These are phyloP conservation scores for Clitarchus hookeri DNA, from an alignment of 2,888 invertebrate species.

Conservation along the genomic window DNA sequence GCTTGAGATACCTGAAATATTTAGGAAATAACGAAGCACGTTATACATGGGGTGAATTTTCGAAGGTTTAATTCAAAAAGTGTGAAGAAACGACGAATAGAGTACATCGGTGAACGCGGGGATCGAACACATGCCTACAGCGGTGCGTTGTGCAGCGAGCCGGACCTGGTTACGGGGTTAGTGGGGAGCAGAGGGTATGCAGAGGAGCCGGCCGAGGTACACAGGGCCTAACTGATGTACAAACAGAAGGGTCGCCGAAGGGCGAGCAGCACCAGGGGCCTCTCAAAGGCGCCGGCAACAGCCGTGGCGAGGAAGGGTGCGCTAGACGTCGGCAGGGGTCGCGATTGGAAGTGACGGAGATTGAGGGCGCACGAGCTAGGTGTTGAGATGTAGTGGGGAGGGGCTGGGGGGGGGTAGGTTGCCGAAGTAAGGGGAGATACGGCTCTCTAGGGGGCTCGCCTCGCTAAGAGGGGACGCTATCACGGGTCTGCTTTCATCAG, in stretches of 20 bases:
- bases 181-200: no score
- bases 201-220: not conserved
- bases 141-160: no score
- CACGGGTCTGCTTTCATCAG: conserved; percentile 12
- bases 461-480: not conserved
- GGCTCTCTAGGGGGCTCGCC: not conserved
- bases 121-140: no score
- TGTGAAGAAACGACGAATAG: no score
- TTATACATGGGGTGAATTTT: no score
- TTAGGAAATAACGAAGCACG: no score
- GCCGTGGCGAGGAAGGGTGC: not conserved
- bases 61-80: no score
- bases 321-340: not conserved
- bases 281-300: not conserved
- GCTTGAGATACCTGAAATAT: no score
- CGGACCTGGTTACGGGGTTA: no score
- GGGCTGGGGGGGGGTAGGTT: not conserved
- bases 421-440: not conserved
- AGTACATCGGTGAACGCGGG: no score
- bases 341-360: conserved; percentile 33
- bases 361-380: conserved; percentile 23
- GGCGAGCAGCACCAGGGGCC: no score
- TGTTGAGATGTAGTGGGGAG: not conserved
- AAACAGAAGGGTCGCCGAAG: no score
- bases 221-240: not conserved